Evolutionary conservation across 2,113 vertebrate species (phyloP).

Genomic region (Perccottus glenii): DNA sequence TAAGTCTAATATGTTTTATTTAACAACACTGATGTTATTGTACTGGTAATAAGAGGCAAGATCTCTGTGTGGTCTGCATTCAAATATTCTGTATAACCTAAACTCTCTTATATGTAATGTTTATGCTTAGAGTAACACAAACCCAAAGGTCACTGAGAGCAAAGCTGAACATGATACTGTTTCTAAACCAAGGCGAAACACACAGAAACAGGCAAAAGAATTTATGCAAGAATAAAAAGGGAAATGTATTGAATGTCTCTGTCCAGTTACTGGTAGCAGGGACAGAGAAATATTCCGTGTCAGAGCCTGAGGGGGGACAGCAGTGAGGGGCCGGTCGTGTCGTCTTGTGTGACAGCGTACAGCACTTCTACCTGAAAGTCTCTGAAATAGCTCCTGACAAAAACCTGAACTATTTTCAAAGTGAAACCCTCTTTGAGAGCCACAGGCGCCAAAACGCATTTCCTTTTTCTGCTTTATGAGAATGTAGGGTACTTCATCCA

Average conservation of each 20-base stretch:
- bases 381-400: neutral
- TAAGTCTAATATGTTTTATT: no score
- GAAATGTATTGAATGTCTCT: neutral
- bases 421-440: constrained; percentile 4
- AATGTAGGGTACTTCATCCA: neutral
- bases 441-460: constrained; percentile 8
- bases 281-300: constrained; percentile 20
- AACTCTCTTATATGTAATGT: neutral
- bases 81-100: no score
- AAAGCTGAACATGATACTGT: constrained; percentile 2
- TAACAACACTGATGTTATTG: no score
- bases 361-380: constrained; percentile 7
- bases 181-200: constrained; percentile 2
- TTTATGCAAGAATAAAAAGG: neutral
- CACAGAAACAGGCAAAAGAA: neutral
- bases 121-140: neutral
- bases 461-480: neutral
- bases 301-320: constrained; percentile 1
- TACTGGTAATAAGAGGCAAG: no score
- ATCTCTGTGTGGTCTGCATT: no score
- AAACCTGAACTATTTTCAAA: neutral
- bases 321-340: neutral
- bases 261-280: neutral
- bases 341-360: constrained; percentile 11
- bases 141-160: neutral